Evolutionary conservation across 2,113 vertebrate species (phyloP).

Genomic region (Maylandia zebra): DNA sequence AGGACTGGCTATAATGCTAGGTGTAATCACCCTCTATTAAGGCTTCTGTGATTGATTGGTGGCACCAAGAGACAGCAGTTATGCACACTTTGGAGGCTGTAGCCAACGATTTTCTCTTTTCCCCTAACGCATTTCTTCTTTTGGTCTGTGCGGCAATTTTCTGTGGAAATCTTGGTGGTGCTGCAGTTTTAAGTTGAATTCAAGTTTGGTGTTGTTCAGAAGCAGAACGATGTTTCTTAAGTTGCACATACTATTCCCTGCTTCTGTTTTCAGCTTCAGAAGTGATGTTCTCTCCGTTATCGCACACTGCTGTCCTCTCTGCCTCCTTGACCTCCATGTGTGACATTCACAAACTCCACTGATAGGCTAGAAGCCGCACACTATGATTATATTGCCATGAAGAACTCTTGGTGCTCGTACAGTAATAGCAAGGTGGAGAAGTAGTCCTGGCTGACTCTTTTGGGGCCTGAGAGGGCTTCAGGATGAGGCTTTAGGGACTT

Average conservation of each 20-base stretch:
- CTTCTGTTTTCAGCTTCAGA: too few relatives aligned
- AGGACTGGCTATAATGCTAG: background rate
- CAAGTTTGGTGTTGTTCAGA: background rate
- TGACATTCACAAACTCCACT: background rate
- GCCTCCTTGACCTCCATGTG: background rate
- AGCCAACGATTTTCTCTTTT: background rate
- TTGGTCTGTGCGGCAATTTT: background rate
- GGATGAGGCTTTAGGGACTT: background rate
- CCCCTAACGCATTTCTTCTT: background rate
- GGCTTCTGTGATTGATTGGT: slow-evolving; percentile 16
- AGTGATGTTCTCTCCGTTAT: background rate
- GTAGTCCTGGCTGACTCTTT: background rate
- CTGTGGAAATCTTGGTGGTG: background rate
- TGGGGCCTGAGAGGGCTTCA: background rate
- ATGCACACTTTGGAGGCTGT: background rate
- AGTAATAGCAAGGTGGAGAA: background rate
- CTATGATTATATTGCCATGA: background rate
- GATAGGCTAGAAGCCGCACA: background rate
- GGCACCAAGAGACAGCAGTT: background rate
- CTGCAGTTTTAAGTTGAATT: background rate
- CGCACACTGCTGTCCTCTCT: background rate
- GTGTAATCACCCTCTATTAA: slow-evolving; percentile 23
- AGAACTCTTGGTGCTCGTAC: background rate
- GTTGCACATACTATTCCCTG: background rate
- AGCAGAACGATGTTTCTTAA: background rate